A percentile compares a stretch with the other conserved stretches of the same genome.
Evolutionary conservation across 2,113 vertebrate genomes (phyloP).

Genomic region (Mesoclemmys tuberculata): DNA sequence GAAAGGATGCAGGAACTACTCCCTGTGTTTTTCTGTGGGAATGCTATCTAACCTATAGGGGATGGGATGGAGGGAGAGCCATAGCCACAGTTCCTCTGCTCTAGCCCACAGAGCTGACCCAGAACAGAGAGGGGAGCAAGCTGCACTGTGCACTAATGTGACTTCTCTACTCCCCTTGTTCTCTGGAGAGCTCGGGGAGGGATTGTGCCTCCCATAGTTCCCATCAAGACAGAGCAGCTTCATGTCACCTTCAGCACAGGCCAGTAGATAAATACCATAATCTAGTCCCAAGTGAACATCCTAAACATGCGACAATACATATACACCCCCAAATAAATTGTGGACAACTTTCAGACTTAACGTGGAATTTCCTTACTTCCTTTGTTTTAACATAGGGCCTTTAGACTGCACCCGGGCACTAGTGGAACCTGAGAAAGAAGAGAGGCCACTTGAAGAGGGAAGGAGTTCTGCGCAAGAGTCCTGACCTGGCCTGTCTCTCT

Average conservation of each 20-base stretch:
- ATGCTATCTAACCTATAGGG: background rate
- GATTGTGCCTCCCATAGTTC: background rate
- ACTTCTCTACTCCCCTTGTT: background rate
- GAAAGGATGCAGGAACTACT: background rate
- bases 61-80: background rate
- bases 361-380: background rate
- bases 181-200: background rate
- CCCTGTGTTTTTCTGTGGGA: background rate
- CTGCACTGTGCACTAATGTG: background rate
- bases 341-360: background rate
- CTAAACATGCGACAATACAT: background rate
- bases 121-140: background rate
- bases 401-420: background rate
- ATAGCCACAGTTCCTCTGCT: background rate
- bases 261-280: background rate
- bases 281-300: background rate
- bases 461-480: background rate
- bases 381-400: background rate
- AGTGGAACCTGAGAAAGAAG: background rate
- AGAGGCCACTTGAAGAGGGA: background rate
- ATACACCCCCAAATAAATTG: background rate
- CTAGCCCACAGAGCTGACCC: background rate
- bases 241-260: background rate
- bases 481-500: background rate
- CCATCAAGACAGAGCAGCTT: background rate